Evolutionary conservation across 2,113 vertebrate genomes (phyloP).

Genomic region (Corvus cornix): DNA sequence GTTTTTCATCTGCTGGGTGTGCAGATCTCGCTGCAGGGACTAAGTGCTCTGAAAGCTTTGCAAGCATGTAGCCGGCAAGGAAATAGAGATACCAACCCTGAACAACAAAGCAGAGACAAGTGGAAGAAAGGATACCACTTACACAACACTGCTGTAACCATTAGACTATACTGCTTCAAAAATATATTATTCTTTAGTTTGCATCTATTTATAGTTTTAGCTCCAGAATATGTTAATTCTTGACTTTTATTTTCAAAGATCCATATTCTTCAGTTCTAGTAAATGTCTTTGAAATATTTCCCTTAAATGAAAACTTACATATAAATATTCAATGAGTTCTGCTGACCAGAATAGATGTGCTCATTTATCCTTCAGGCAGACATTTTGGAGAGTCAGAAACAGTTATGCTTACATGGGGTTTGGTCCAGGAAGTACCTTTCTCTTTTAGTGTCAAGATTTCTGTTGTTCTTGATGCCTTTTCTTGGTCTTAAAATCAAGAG

Average conservation of each 20-base stretch:
- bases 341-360: conserved; percentile 77
- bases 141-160: background rate
- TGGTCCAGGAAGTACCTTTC: conserved; percentile 53
- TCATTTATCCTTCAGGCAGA: conserved; percentile 69
- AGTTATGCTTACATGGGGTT: conserved; percentile 42
- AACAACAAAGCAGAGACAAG: background rate
- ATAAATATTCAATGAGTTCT: conserved; percentile 77
- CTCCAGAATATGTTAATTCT: conserved; percentile 38
- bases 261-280: conserved; percentile 52
- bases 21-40: background rate
- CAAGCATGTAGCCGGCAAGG: background rate
- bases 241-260: conserved; percentile 56
- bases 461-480: background rate
- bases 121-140: background rate
- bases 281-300: conserved; percentile 71
- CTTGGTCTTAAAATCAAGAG: too few relatives aligned
- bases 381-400: conserved; percentile 55
- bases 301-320: conserved; percentile 68
- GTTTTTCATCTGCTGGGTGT: background rate
- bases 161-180: background rate
- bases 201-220: conserved; percentile 27
- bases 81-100: background rate
- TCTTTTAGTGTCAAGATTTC: background rate
- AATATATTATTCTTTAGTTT: background rate
- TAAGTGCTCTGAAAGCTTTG: background rate